These are phyloP conservation scores for Oreortyx pictus DNA, from an alignment of 2,797 vertebrate species.

Conservation along the genomic window DNA sequence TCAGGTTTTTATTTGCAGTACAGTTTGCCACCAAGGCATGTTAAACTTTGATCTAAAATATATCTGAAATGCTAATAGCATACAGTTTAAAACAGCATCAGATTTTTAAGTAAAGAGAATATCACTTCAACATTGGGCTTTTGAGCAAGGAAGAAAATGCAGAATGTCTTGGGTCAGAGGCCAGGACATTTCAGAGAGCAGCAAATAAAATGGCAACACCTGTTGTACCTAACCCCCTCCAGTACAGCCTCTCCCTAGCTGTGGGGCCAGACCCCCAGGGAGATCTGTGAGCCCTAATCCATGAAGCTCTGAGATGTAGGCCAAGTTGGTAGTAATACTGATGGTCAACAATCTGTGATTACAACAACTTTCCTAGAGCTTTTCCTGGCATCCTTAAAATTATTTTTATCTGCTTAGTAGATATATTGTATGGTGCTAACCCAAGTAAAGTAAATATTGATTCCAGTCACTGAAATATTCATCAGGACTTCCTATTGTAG, in stretches of 20 bases:
- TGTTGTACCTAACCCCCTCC: neutral
- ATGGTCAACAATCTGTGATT: neutral
- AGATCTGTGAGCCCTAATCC: neutral
- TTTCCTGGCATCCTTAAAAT: neutral
- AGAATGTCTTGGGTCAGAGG: neutral
- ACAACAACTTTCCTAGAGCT: neutral
- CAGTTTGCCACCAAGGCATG: neutral
- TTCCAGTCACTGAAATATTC: conserved; percentile 4
- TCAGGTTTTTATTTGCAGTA: neutral
- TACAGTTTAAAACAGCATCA: neutral
- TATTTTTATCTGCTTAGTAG: conserved; percentile 16
- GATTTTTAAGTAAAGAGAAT: neutral
- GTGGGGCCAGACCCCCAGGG: accelerated
- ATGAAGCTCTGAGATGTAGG: neutral
- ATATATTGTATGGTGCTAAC: neutral
- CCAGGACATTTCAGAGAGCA: neutral
- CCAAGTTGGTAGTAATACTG: neutral
- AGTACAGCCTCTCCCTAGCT: neutral
- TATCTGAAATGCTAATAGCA: neutral
- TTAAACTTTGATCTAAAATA: neutral
- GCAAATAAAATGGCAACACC: conserved; percentile 2
- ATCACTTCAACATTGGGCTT: neutral
- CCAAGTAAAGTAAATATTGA: conserved; percentile 26
- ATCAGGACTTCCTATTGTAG: neutral
- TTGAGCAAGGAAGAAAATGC: neutral